Percentiles rank a stretch among this genome's conserved stretches.
phyloP scores from a whole-genome alignment of 2,888 invertebrate species.

The Leucophora obtusa region DNA sequence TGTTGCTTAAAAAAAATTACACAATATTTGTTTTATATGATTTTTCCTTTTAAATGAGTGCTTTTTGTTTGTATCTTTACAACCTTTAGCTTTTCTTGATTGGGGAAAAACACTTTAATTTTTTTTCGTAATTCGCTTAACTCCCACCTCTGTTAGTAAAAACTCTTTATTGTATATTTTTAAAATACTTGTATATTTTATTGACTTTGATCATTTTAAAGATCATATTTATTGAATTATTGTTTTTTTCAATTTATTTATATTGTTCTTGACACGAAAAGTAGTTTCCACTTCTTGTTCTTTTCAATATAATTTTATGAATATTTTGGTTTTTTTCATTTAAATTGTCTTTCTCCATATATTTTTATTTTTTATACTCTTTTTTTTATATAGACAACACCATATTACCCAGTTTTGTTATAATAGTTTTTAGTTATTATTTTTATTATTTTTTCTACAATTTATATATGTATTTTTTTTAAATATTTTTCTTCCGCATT shows the following conservation, averaged over 20 bases:
- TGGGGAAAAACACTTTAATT: slow-evolving; percentile 23
- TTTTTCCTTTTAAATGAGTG: slow-evolving; percentile 30
- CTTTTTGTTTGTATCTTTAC: slow-evolving; percentile 20
- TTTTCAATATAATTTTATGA: slow-evolving; percentile 9
- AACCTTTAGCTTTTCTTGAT: slow-evolving; percentile 51
- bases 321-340: slow-evolving; percentile 16
- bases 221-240: slow-evolving; percentile 56
- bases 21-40: slow-evolving; percentile 24
- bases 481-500: slow-evolving; percentile 56
- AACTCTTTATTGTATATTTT: not conserved
- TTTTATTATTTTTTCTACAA: not conserved
- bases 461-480: not conserved
- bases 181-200: slow-evolving; percentile 19
- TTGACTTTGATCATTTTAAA: slow-evolving; percentile 59
- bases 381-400: not conserved
- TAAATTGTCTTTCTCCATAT: slow-evolving; percentile 20
- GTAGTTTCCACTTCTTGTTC: slow-evolving; percentile 27
- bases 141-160: slow-evolving; percentile 23
- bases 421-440: slow-evolving; percentile 18
- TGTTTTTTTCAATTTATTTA: not conserved
- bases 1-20: slow-evolving; percentile 18
- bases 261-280: slow-evolving; percentile 56
- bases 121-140: not conserved
- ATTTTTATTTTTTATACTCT: too few species aligned
- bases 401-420: slow-evolving; percentile 30